Evolutionary conservation across 2,888 invertebrate genomes (phyloP), one percentile per base, ranked within the genome.

Genomic region (Lamellibrachia columna): DNA sequence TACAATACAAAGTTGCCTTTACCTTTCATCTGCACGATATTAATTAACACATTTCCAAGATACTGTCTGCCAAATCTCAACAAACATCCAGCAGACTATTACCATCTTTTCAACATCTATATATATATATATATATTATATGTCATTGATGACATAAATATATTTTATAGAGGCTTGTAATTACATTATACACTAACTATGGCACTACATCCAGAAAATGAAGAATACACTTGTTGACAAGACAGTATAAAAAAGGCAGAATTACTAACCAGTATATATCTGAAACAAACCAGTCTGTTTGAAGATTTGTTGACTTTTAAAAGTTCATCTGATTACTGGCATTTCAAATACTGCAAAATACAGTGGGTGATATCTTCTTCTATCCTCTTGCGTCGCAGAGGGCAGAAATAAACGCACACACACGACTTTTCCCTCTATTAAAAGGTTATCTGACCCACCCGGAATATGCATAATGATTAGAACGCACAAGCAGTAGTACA

Each of bases 401-500:
- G 40, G 40, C 1, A 40, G 40, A 40, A 40, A 40, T 40, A 40
- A 40, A 40, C 40, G 40, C 40, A 40, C 40, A 40, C 40, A 40
- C 40, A 40, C 40, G 40, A 40, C 40, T 40, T 40, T 40, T 40
- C 40, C 40, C 40, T 40, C 40, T 40, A 40, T 40, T 40, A 40
- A 40, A 75, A 75, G 3, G 6, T 75, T 75, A 75, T 75, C 75
- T 91, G 53, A 28, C 40, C 53, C 40, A 52, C 22, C 93, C 93
- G 91, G n/a, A 92, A 92, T 8, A 92, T 15, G 22, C 90, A 93
- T 92, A 22, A 90, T n/a, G 0, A 52, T 15, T 52, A 40, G 40
- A 40, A 40, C 0, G 52, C 9, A 91, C n/a, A 92, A 15, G n/a
- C 7, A 7, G 15, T 92, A 52, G 28, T 53, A 60, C 95, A 94